phyloP scores from a whole-genome alignment of 2,797 vertebrate species.

The Coregonus sp. region DNA sequence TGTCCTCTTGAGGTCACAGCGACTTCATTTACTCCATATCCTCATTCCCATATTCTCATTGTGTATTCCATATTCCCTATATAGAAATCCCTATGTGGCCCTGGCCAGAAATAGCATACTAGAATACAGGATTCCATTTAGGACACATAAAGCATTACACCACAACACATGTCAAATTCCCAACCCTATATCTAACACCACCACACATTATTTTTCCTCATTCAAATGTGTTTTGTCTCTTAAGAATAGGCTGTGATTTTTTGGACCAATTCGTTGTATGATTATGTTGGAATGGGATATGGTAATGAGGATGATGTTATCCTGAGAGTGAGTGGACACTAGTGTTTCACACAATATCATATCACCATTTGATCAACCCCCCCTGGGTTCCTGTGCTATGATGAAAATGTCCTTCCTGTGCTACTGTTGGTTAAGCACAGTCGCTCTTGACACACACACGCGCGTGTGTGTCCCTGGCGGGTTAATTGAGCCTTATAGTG shows the following conservation, averaged over 20 bases:
- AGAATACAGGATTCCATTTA: too few species aligned
- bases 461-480: too few species aligned
- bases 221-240: constrained; percentile 62
- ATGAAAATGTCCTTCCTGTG: constrained; percentile 35
- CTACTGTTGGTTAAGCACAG: constrained; percentile 34
- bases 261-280: too few species aligned
- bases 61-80: too few species aligned
- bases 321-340: constrained; percentile 31
- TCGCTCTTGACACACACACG: constrained; percentile 31
- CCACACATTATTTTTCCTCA: constrained; percentile 45
- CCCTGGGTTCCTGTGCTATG: constrained; percentile 18
- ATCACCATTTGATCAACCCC: constrained; percentile 61
- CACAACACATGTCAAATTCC: constrained; percentile 68
- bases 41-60: too few species aligned
- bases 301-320: constrained; percentile 57
- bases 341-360: constrained; percentile 41
- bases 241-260: too few species aligned
- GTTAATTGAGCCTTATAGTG: background rate
- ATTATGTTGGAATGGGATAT: constrained; percentile 64
- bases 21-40: too few species aligned
- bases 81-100: too few species aligned
- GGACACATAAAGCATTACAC: too few species aligned
- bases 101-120: too few species aligned
- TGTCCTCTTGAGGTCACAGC: too few species aligned
- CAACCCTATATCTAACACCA: constrained; percentile 45